These are phyloP conservation scores for Oligia fasciuncula DNA, from an alignment of 2,888 invertebrate genomes.

Conservation along the genomic window DNA sequence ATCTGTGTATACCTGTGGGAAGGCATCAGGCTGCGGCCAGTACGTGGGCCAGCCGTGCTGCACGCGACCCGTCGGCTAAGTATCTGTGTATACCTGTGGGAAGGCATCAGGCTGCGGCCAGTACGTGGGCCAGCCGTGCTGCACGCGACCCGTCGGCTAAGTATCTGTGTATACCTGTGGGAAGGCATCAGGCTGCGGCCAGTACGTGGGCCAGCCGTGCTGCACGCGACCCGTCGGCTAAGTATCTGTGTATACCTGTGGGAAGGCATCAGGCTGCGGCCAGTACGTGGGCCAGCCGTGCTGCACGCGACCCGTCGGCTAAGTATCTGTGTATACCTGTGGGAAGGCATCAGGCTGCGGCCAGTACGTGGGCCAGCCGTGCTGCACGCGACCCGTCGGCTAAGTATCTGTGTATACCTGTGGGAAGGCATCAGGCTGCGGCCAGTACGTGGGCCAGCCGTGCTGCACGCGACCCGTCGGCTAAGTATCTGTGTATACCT, in stretches of 20 bases:
- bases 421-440: conserved; percentile 28
- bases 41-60: conserved; percentile 69
- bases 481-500: conserved; percentile 61
- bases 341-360: conserved; percentile 42
- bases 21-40: conserved; percentile 61
- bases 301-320: conserved; percentile 25
- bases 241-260: not conserved
- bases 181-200: conserved; percentile 42
- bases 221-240: conserved; percentile 88
- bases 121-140: conserved; percentile 69
- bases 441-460: conserved; percentile 71
- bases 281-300: conserved; percentile 71
- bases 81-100: not conserved
- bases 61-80: conserved; percentile 87
- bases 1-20: not conserved
- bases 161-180: not conserved
- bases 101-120: conserved; percentile 58
- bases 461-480: conserved; percentile 90
- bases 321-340: not conserved
- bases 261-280: conserved; percentile 41
- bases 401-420: not conserved
- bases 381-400: conserved; percentile 91
- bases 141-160: conserved; percentile 91
- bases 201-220: conserved; percentile 71
- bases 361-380: conserved; percentile 71